Base-by-base conservation (phyloP, 2,797 vertebrate genomes). In the Halcyon smyrnensis region DNA sequence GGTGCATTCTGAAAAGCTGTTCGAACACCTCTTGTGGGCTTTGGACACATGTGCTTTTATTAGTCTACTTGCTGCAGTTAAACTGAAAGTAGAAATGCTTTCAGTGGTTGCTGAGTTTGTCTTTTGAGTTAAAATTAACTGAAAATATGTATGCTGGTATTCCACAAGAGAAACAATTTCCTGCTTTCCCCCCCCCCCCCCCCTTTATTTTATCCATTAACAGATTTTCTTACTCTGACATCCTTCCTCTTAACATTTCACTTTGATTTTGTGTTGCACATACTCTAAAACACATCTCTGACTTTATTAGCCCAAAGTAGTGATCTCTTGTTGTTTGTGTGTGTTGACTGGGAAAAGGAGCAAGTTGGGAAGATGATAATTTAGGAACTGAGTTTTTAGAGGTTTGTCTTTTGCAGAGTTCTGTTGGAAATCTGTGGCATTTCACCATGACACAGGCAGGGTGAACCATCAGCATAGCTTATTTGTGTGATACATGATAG, bases 61-160 rank as follows among this genome's bases (percentile, higher is more conserved):
- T 45, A 41, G 48, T 56, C 14, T 68, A 11, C 36, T 81, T 71
- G 45, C 41, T 65, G 34, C 28, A 60, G 65, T 20, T 9, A 50
- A 32, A 71, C n/a, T 57, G 46, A 70, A 85, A 67, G n/a, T 23
- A 76, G 51, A 84, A 91, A 56, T 54, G 9, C 12, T 56, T 95
- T 75, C 51, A 60, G 36, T 70, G 39, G 39, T 64, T 53, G 13
- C 34, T 30, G 45, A 51, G 11, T 80, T 84, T 62, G 14, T 76
- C 12, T 71, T 92, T 77, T 73, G 50, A 54, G 8, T 14, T 62
- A 51, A 41, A 88, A n/a, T 78, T 86, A 48, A 8, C 53, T 68
- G 57, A 45, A 84, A 86, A 46, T 18, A 14, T 8, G 8, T 53
- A 45, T 48, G 1, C 6, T 71, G 9, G 17, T 54, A 39, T 86